Evolutionary conservation across 2,797 vertebrate genomes (phyloP), one percentile per base, ranked within the genome.

Genomic region (Sebastolobus altivelis): DNA sequence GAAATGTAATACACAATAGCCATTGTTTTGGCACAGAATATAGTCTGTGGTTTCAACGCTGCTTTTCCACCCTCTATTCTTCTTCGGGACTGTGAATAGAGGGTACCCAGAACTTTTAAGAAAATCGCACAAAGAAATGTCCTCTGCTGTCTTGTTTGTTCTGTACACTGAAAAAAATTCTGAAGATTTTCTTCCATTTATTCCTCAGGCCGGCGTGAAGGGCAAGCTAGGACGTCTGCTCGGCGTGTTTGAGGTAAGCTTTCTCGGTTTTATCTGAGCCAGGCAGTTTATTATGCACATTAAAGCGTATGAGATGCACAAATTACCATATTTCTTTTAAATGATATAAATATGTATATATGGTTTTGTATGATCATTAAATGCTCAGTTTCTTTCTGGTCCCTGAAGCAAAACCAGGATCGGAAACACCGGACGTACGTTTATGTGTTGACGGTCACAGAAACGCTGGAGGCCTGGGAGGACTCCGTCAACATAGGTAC

Each of bases 381-480:
- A 73, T 60, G 10, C 33, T 82, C 25, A 56, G 20, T 20, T 22
- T 43, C 22, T 14, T 88, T 31, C 68, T 83, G 13, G 5, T 71
- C 60, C 69, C 8, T 75, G 22, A 95, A 99, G 97, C 97, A 99
- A 97, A 99, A 99, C 93, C 97, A 99, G 93, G 98, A 99, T 83
- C 95, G 98, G 89, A 99, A 99, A 92, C 97, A 99, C 87, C 96
- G 98, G 88, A 99, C 98, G 0, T 99, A 99, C 0, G 98, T 99
- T 46, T 99, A 99, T 81, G 97, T 99, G 91, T 95, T 99, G 87
- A 99, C 97, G 4, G 98, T 99, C 88, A 99, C 98, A 0, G 98
- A 99, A 94, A 98, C 99, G 22, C 93, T 99, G 92, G 98, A 99
- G 93, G 98, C 97, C 84, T 99, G 98, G 98, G 98, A 99, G 81